phyloP scores from a whole-genome alignment of 2,113 vertebrate species.

The Dicerorhinus sumatrensis region DNA sequence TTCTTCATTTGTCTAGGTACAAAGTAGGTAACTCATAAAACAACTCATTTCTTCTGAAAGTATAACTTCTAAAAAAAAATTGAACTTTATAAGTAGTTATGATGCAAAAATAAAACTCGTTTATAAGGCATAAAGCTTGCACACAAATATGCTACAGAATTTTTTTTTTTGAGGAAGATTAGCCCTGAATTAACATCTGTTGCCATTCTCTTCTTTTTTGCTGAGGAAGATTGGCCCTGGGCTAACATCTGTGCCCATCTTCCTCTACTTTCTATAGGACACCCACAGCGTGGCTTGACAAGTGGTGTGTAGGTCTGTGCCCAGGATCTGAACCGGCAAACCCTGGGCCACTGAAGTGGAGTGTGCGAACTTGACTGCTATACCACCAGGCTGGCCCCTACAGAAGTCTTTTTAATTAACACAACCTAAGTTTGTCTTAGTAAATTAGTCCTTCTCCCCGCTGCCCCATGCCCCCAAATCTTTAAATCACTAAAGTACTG shows the following conservation, averaged over 20 bases:
- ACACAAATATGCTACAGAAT: background rate
- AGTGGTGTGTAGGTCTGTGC: too few species aligned
- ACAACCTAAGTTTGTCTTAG: background rate
- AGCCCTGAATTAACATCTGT: too few species aligned
- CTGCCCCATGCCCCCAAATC: background rate
- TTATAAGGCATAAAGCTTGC: background rate
- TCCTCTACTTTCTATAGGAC: too few species aligned
- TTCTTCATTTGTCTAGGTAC: background rate
- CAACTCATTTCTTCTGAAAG: constrained; percentile 30
- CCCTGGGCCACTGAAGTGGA: too few species aligned
- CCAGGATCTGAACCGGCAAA: too few species aligned
- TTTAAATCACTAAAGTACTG: background rate
- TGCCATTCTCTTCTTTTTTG: too few species aligned
- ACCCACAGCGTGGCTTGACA: too few species aligned
- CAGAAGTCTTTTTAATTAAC: constrained; percentile 13
- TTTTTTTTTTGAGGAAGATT: background rate
- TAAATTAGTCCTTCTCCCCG: background rate
- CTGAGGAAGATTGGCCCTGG: too few species aligned
- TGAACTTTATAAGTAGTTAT: background rate
- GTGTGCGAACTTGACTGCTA: too few species aligned
- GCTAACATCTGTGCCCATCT: too few species aligned
- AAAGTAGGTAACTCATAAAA: constrained; percentile 44
- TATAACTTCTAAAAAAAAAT: background rate
- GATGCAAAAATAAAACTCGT: background rate
- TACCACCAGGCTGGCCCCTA: too few species aligned